Evolutionary conservation across 30 jellyfish, hydroid and myxozoan genomes (phyloP), one percentile per base, ranked within the genome.

Genomic region (Nemopilema nomurai): DNA sequence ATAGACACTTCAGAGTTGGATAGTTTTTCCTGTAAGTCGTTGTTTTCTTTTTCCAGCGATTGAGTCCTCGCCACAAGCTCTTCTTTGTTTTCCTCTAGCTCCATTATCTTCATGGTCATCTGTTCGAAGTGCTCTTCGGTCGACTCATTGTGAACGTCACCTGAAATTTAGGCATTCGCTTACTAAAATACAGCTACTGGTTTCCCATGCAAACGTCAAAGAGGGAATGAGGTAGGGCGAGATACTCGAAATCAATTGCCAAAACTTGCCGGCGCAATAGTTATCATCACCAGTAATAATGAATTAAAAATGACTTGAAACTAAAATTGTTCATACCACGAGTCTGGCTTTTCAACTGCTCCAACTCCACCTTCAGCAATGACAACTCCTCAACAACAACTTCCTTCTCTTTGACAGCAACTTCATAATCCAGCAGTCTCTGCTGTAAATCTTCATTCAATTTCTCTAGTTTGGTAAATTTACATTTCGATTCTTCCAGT

Each of bases 51-150:
- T 49, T 49, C 72, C 20, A 74, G n/a, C 49, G 52, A 22, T 16
- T 41, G 41, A 41, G 31, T 18, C 1, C 20, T 52, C 18, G 77
- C 33, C 0, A 27, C 1, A 4, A 79, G 70, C 17, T 62, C 88
- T 65, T 79, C 80, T 1, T 62, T 79, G 49, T 13, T 17, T 29
- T 79, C 57, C 41, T 79, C 88, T 25, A 79, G 72, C 23, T 31
- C 79, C 72, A 79, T 16, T 23, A 79, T 77, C 49, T 30, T 77
- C 67, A 77, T 23, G 1, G 76, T 77, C 77, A 77, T 19, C 3
- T 53, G 30, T 30, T 77, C 87, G 9, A 77, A 18, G 16, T 52
- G 21, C 22, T 31, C 87, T 19, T 77, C 66, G n/a, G 64, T 63
- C 13, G 57, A 41, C 13, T 41, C 57, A 41, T 41, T 41, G 57